Percentiles rank a stretch among this genome's conserved stretches.
phyloP scores from a whole-genome alignment of 2,888 invertebrate genomes.

The Digitonthophagus gazella region DNA sequence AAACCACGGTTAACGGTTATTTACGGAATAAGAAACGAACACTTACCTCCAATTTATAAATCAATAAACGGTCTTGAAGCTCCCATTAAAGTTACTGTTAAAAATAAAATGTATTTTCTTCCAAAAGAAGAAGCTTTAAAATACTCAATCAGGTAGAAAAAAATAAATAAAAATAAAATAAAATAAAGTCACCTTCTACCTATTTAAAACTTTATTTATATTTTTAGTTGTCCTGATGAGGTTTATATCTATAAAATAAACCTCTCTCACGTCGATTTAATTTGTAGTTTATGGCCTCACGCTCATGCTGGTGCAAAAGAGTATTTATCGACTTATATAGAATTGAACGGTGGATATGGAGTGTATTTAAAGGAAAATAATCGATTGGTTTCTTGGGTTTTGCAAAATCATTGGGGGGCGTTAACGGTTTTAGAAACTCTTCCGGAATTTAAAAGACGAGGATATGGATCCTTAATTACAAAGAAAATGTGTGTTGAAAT shows the following conservation, averaged over 20 bases:
- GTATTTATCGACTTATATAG: conserved; percentile 12
- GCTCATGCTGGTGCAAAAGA: conserved; percentile 27
- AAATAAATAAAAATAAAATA: neutral
- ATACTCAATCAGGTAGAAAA: neutral
- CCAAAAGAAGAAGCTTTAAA: conserved; percentile 9
- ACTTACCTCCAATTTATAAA: conserved; percentile 1
- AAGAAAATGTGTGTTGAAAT: too few species aligned
- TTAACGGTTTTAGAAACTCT: conserved; percentile 17
- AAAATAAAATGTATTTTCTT: neutral
- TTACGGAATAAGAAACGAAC: conserved; percentile 11
- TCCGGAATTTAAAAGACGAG: conserved; percentile 13
- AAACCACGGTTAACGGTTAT: neutral
- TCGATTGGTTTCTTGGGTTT: conserved; percentile 22
- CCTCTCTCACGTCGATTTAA: conserved; percentile 25
- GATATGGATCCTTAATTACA: too few species aligned
- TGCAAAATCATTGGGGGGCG: conserved; percentile 17
- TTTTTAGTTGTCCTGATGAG: conserved; percentile 26
- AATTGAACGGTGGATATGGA: conserved; percentile 15
- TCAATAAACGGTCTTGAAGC: neutral
- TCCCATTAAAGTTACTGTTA: neutral
- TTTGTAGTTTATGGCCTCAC: conserved; percentile 33
- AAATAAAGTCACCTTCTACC: neutral
- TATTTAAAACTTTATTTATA: neutral
- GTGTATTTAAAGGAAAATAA: conserved; percentile 19
- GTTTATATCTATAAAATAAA: conserved; percentile 28